phyloP scores from a whole-genome alignment of 2,797 vertebrate species.

The Esox lucius region DNA sequence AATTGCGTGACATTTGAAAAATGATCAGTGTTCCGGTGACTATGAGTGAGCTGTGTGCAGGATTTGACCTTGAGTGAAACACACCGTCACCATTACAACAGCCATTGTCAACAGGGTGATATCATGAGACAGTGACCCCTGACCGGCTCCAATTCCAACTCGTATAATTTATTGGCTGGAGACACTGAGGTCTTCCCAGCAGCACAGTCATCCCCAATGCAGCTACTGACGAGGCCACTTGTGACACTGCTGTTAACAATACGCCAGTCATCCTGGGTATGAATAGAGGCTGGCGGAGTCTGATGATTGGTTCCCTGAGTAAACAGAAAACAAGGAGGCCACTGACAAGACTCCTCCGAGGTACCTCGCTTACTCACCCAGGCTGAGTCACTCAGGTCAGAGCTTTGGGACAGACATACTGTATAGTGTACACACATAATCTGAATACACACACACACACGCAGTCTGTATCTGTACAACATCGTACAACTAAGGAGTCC shows the following conservation, averaged over 20 bases:
- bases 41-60: not conserved
- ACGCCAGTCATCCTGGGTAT: conserved; percentile 62
- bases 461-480: conserved; percentile 20
- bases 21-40: conserved; percentile 25
- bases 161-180: conserved; percentile 4
- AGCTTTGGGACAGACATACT: not conserved
- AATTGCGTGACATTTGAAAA: conserved; percentile 8
- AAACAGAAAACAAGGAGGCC: conserved; percentile 63
- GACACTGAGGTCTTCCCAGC: conserved; percentile 55
- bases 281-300: conserved; percentile 59
- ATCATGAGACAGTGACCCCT: conserved; percentile 55
- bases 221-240: conserved; percentile 48
- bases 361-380: conserved; percentile 53
- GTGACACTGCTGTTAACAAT: conserved; percentile 61
- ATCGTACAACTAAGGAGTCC: not conserved
- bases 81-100: not conserved
- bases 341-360: conserved; percentile 40
- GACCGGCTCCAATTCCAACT: not conserved
- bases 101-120: conserved; percentile 18
- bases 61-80: not conserved
- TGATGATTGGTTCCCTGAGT: conserved; percentile 60
- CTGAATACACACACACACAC: conserved; percentile 1
- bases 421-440: not conserved
- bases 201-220: conserved; percentile 52
- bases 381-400: not conserved